Conservation (phyloP, 2,888 invertebrate genomes). For the Drosophila trichaetosa region DNA sequence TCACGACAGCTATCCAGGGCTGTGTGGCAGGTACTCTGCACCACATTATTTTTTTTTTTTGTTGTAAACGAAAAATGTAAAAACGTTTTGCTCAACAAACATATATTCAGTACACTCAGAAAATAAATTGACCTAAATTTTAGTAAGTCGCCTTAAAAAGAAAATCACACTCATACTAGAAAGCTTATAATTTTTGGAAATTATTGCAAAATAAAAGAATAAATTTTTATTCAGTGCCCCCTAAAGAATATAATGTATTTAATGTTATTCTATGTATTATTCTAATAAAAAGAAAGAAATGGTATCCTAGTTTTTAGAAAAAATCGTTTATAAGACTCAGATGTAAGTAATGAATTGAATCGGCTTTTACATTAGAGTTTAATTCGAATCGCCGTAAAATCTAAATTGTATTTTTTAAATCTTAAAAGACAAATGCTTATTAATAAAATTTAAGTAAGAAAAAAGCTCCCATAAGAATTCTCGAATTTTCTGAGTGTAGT, state of each 20-base stretch:
- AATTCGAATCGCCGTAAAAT: neutral
- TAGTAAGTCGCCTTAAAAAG: neutral
- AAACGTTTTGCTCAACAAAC: slow-evolving; percentile 48
- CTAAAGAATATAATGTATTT: neutral
- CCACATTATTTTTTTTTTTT: neutral
- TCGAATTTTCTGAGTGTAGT: neutral
- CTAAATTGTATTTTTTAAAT: neutral
- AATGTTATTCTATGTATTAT: too few species aligned
- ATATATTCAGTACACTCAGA: neutral
- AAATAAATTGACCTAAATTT: neutral
- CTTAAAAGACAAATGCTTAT: neutral
- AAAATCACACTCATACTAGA: neutral
- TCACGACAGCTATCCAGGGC: slow-evolving; percentile 93
- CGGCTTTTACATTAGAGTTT: neutral
- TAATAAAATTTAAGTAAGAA: neutral
- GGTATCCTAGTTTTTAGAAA: too few species aligned
- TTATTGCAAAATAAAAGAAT: neutral
- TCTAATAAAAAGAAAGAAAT: neutral
- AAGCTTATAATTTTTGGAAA: neutral
- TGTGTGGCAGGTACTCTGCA: slow-evolving; percentile 93
- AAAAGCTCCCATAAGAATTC: neutral
- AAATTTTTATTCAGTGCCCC: rapidly evolving
- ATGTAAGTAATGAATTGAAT: neutral
- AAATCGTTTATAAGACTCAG: neutral
- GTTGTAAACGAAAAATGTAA: slow-evolving; percentile 48